Base-by-base conservation (phyloP, 2,797 vertebrate species). In the Taenioides sp. region DNA sequence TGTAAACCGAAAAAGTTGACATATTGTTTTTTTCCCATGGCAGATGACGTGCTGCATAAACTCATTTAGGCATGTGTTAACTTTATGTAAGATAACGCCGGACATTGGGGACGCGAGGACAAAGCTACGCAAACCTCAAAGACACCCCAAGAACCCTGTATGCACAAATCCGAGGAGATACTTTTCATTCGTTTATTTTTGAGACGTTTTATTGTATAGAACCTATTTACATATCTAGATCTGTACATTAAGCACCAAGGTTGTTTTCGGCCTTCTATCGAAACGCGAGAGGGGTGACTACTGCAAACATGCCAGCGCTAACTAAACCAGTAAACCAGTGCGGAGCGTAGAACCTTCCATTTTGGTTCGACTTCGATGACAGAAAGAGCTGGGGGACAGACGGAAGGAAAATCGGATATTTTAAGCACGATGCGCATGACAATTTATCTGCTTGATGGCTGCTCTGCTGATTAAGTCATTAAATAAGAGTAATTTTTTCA, bases 391-490 rank as follows among this genome's bases (percentile, higher is more conserved):
- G 93, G 93, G 94, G 93, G 93, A 95, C 95, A 95, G 11, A 40
- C 34, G 61, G 20, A 84, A 78, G 95, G 95, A 95, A 94, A 95
- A 96, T 92, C 95, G 96, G 96, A 95, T 97, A 95, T 97, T 98
- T 97, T 98, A 98, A 62, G 97, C 97, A 99, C 97, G 97, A 98
- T 91, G 96, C 97, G 98, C 98, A 99, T 99, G 97, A 98, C 97
- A 96, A 98, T 98, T 98, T 98, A 97, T 97, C 97, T 98, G 97
- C 97, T 98, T 98, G 95, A 97, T 99, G 96, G 97, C 97, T 98
- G 96, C 96, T 96, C 96, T 98, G 96, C 97, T 98, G 95, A 98
- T 96, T 97, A 97, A 96, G 95, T 95, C 94, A 95, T 96, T 96
- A 97, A 47, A 97, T 96, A 96, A 96, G 89, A 96, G 95, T 95